Evolutionary conservation across 2,888 invertebrate species (phyloP), one percentile per base, ranked within the genome.

Genomic region (Chrysolina haemoptera): DNA sequence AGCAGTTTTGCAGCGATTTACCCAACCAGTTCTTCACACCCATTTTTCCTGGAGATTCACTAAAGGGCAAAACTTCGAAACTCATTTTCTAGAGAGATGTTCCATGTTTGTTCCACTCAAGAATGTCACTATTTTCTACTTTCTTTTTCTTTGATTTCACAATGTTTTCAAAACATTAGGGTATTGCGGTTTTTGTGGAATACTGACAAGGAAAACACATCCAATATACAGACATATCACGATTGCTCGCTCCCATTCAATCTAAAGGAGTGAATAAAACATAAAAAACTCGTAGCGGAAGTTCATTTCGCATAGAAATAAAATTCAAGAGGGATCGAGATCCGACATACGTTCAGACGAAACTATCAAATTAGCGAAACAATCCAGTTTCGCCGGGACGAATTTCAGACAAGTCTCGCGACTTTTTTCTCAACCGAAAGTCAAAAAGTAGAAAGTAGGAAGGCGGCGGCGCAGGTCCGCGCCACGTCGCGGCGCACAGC

Each of bases 401-500:
- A 69, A 50, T 69, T 62, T 48, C 48, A 46, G 62, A 43, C 48
- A 22, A 62, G 22, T 43, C 68, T 59, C 62, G 41, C 62, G 48
- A 40, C 62, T 69, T 69, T 66, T 62, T 69, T 50, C 41, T 40
- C 20, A 62, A 71, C 65, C n/a, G 55, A 75, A 76, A 59, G 72
- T 74, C 88, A 91, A 46, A 91, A 91, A 77, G 71, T 73, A 22
- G 14, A n/a, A 41, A 89, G 55, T 55, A 41, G 74, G 43, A 72
- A 89, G 63, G 89, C 90, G 50, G 87, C 89, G 67, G 90, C 91
- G 77, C 84, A 87, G 69, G 83, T 83, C 71, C 90, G 90, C 89
- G 89, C 89, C 87, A n/a, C 89, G 55, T 89, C 90, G 77, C 89
- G 89, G n/a, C 89, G 90, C 18, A 91, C 90, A 81, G 89, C 90